A percentile compares a stretch with the other conserved stretches of the same genome.
These are phyloP conservation scores for Drosophila punjabiensis DNA, from an alignment of 1,140 invertebrate genomes.

Conservation along the genomic window DNA sequence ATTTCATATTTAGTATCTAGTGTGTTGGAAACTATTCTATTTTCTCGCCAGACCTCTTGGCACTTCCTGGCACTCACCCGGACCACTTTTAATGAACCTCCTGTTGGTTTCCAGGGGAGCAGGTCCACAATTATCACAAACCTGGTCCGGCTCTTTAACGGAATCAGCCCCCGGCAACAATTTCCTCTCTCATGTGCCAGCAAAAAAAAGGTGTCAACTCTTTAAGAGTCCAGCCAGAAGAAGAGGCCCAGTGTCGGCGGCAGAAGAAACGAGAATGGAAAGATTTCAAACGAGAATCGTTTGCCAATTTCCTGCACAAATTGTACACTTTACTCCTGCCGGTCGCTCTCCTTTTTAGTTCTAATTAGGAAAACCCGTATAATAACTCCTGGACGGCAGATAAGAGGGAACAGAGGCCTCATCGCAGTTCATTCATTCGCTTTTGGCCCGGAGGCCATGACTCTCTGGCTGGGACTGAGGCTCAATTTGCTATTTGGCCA, in stretches of 20 bases:
- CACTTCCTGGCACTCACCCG: conserved; percentile 23
- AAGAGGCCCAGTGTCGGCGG: conserved; percentile 26
- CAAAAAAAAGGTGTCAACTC: conserved; percentile 62
- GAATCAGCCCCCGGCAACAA: conserved; percentile 26
- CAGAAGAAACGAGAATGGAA: conserved; percentile 26
- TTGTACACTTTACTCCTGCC: conserved; percentile 34
- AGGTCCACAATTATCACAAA: conserved; percentile 31
- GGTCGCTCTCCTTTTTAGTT: conserved; percentile 36
- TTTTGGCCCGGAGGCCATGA: conserved; percentile 18
- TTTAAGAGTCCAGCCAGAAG: conserved; percentile 28
- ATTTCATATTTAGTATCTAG: not conserved
- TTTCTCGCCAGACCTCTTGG: not conserved
- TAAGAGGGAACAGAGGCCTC: conserved; percentile 6
- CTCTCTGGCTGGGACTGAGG: conserved; percentile 19
- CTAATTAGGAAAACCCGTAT: conserved; percentile 75
- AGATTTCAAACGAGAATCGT: conserved; percentile 33
- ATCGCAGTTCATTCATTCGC: conserved; percentile 34
- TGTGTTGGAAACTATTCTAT: not conserved
- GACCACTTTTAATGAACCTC: conserved; percentile 30
- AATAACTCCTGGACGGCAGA: conserved; percentile 57
- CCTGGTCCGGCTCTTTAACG: conserved; percentile 33
- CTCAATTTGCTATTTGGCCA: conserved; percentile 53
- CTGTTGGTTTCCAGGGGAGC: conserved; percentile 1
- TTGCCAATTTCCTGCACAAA: conserved; percentile 71
- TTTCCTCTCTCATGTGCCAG: conserved; percentile 28